Evolutionary conservation across 1,140 invertebrate species (phyloP), one percentile per base, ranked within the genome.

Genomic region (Dinoponera quadriceps): DNA sequence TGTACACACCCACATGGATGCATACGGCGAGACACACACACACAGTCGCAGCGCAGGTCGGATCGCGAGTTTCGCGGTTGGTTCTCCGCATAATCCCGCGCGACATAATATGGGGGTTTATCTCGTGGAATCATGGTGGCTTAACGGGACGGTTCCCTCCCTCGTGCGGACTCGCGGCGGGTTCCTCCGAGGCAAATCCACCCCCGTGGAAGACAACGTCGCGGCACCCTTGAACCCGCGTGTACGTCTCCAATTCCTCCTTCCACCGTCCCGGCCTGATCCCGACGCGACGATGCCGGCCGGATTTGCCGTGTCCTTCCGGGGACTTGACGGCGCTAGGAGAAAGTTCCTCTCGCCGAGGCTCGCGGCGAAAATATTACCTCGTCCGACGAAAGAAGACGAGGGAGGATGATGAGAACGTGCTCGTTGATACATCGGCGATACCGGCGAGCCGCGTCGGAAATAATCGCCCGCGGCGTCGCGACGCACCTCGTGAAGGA

Each of bases 31-130:
- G 16, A 33, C 60, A 63, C 27, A 33, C 59, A 18, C 59, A 33
- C 59, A 62, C 27, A 29, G 27, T 16, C 44, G 13, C 75, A 57
- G 3, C 66, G 73, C 27, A 74, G 69, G 60, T 14, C 33, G 38
- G 33, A 20, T 62, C 54, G 57, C 63, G 44, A 44, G 38, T 78
- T 78, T 82, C 71, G 75, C 48, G 65, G 83, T 86, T 80, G 86
- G 69, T 89, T 89, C 86, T 88, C 86, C 85, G 88, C 69, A 89
- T 90, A 84, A 85, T 85, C 85, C 59, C 73, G 33, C 81, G 89
- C 88, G 89, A 91, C 90, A 86, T 90, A 91, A 91, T 91, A 91
- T 90, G 85, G 84, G 82, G 77, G 77, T 90, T 91, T 90, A 90
- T 91, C 89, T 89, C 71, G 65, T 75, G 88, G 89, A 87, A 90